Evolutionary conservation across 2,888 invertebrate genomes (phyloP), one percentile per base, ranked within the genome.

Genomic region (Trachelus troglodyta): DNA sequence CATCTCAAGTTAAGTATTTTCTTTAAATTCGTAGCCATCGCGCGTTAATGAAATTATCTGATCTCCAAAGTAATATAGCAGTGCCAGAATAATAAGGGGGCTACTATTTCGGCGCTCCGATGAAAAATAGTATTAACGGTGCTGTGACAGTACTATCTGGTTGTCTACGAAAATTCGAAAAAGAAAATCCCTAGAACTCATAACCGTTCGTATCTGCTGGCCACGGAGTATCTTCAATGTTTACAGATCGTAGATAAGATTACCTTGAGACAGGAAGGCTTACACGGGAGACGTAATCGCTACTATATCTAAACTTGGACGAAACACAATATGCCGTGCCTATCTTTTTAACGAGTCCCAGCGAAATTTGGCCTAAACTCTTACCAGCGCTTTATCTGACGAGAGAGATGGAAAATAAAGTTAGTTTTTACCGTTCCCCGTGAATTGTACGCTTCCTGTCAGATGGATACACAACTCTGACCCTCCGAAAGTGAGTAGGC

Each of bases 161-260:
- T 23, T 56, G 23, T 56, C 23, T 56, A 56, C 2, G 56, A 56
- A 56, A 56, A 56, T 71, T 6, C 69, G 69, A 69, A 23, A 71
- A 71, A 30, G 3, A 71, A 71, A 31, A 71, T 33, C 69, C 69
- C 12, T 30, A 69, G 31, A 69, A 30, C 69, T 71, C 15, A 71
- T 15, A 71, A 12, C 4, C 12, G 31, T 34, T 71, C 71, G 31
- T 71, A 71, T 71, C 71, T 34, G 9, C 71, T 33, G 23, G 12
- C 33, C 33, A 1, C 71, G 71, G 71, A 34, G 71, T 33, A 71
- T 71, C 71, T 71, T 34, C 71, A 12, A 33, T 85, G 85, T 85
- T 85, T 85, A 84, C 85, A 83, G 84, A 85, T 85, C 82, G 76
- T 23, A 83, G 83, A 85, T 85, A 85, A 85, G 85, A 85, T 85